Base-by-base conservation (phyloP, 1,140 invertebrate species). In the Trissolcus basalis region DNA sequence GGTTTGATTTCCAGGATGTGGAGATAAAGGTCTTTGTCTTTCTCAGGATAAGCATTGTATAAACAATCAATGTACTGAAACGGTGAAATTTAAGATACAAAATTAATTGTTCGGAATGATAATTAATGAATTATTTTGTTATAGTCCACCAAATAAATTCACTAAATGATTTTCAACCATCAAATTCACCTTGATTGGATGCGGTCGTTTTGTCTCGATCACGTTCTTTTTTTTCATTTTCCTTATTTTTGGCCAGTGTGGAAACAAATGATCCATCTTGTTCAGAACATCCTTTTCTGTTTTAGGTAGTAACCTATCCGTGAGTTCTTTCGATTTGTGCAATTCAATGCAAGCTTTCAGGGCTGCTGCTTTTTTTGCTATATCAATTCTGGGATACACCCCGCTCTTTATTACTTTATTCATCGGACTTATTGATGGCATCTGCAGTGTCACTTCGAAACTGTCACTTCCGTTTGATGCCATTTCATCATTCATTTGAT, bases 321-420 rank as follows among this genome's bases (percentile, higher is more conserved):
- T 91, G 0, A 99, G 86, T 89, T 98, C 97, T 0, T 92, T 93
- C 9, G 87, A 72, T 55, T 91, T 33, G 81, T 97, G 92, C 73
- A 98, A 86, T 73, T 87, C 81, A 68, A 91, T 91, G 82, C 95
- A 96, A 0, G 91, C 90, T 69, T 93, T 91, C 15, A 97, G 87
- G 0, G 96, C 96, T 0, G 92, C 95, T 3, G 93, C 92, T 76
- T 93, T 90, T 88, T 97, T 96, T 0, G 97, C 96, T 9, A 88
- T 69, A 61, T 91, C 91, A 50, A 91, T 86, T 47, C n/a, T 41
- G 32, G 56, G 15, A 0, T 19, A 39, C 15, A 10, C 0, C 9
- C n/a, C 10, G 3, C 19, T 13, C 10, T 5, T 49, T 10, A 68
- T 33, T 0, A 27, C 0, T 0, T 61, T 36, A 0, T 49, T 73